Evolutionary conservation across 2,113 vertebrate genomes (phyloP).

Genomic region (Platycercus adscitus): DNA sequence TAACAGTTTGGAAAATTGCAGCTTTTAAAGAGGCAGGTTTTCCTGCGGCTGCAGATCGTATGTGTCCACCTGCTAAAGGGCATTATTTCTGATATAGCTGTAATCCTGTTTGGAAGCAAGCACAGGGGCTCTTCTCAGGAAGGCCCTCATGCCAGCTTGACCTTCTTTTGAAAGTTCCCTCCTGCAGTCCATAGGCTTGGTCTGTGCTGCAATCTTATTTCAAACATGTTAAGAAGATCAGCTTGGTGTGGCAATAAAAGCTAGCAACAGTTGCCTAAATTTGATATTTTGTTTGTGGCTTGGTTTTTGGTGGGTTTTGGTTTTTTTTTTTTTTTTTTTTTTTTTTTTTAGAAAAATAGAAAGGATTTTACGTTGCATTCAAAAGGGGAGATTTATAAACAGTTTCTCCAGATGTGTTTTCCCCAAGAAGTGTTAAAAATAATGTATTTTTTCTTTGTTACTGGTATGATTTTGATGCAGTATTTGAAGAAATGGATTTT

Average conservation of each 20-base stretch:
- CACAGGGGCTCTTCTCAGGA: neutral
- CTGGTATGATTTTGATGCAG: neutral
- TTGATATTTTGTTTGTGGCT: neutral
- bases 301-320: neutral
- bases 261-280: neutral
- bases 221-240: neutral
- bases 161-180: slow-evolving; percentile 29
- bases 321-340: neutral
- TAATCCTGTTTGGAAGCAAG: slow-evolving; percentile 21
- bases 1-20: slow-evolving; percentile 24
- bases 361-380: neutral
- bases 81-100: slow-evolving; percentile 13
- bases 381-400: neutral
- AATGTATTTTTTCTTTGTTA: neutral
- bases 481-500: neutral
- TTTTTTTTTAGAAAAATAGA: neutral
- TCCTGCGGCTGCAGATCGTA: neutral
- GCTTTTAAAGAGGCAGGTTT: slow-evolving; percentile 18
- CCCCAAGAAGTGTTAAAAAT: neutral
- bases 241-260: neutral
- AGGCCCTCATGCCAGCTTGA: neutral
- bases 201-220: neutral
- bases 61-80: neutral
- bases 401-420: neutral
- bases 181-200: neutral